Base-by-base conservation (phyloP, 1,140 invertebrate genomes). In the Dermatophagoides farinae region DNA sequence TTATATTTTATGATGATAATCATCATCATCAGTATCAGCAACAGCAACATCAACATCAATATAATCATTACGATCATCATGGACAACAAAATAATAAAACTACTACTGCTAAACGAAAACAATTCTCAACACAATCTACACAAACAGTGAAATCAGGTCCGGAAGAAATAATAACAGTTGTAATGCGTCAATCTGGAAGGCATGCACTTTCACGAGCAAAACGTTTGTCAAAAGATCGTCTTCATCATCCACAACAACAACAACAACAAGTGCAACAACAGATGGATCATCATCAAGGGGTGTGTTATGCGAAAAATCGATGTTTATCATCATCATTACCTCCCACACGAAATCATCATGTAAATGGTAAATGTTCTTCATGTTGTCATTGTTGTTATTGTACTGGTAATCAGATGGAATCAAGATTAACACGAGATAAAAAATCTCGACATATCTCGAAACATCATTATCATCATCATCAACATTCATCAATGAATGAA, bases 61-160 rank as follows among this genome's bases (percentile, higher is more conserved):
- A 12, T 18, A 47, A 39, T 14, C 40, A 37, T 14, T 54, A 5
- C n/a, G 9, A 10, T 40, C 31, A 39, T 39, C 44, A 46, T n/a
- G 1, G 10, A 4, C 20, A 20, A 4, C 39, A n/a, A 37, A 4
- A 37, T 40, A 4, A 52, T 49, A 38, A n/a, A n/a, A n/a, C n/a
- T 57, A 23, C 14, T 6, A 6, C n/a, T 6, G 38, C 31, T 16
- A 54, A 22, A 38, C 38, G 14, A 54, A 2, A 6, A 44, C 47
- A 58, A n/a, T n/a, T 20, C 9, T 14, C 6, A n/a, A 55, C 57
- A 58, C 38, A 46, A 38, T 23, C 57, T 12, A 60, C 58, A 31
- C 58, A 60, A 52, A 60, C 58, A 10, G 44, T 60, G 5, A 60
- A 60, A 41, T 60, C 44, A 18, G 58, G 58, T 2, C 50, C 58